phyloP scores from a whole-genome alignment of 2,888 invertebrate species.

The Andricus quercusramuli region DNA sequence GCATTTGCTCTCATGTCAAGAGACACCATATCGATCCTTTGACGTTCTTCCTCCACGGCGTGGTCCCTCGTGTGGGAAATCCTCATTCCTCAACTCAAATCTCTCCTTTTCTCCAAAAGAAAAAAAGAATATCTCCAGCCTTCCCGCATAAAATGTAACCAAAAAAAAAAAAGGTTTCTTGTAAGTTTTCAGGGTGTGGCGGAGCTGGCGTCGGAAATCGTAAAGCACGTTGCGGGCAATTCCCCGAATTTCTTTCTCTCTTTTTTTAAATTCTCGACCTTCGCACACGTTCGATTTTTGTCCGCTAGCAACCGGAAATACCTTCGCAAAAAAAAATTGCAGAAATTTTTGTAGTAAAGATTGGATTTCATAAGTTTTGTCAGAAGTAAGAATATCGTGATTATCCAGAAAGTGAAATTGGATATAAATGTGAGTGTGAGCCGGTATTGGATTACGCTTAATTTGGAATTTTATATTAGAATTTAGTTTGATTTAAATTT shows the following conservation, averaged over 20 bases:
- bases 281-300: conserved; percentile 15
- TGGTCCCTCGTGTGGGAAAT: conserved; percentile 4
- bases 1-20: conserved; percentile 23
- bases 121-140: neutral
- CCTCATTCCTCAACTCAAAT: neutral
- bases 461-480: neutral
- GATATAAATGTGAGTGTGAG: neutral
- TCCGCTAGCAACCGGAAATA: conserved; percentile 4
- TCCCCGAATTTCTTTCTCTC: neutral
- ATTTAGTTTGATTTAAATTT: neutral
- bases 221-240: conserved; percentile 20
- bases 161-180: neutral
- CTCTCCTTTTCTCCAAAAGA: neutral
- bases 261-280: neutral
- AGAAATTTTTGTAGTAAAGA: neutral
- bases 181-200: conserved; percentile 52
- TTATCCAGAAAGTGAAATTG: neutral
- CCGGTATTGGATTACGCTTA: conserved; percentile 3
- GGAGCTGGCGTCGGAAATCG: conserved; percentile 37
- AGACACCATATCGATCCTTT: conserved; percentile 32
- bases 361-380: neutral
- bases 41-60: conserved; percentile 15
- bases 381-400: neutral
- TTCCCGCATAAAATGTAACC: neutral
- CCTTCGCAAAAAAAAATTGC: neutral